Conservation (phyloP, 2,113 vertebrate genomes). For the Hypanus sabinus region DNA sequence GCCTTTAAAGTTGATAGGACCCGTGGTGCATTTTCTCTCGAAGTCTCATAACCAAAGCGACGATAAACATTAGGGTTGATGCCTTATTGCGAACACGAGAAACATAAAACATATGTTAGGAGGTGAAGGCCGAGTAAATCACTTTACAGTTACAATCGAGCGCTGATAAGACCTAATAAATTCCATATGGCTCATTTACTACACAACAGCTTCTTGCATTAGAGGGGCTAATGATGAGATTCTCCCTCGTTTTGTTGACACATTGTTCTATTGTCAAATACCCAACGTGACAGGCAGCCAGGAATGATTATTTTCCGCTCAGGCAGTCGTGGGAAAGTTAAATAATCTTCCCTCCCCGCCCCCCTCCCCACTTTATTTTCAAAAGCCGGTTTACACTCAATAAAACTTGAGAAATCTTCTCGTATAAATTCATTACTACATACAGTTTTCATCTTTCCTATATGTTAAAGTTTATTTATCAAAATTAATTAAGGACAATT, state of each 20-base stretch:
- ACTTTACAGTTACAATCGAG: conserved; percentile 97
- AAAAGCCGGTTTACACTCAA: conserved; percentile 17
- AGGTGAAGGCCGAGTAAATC: conserved; percentile 88
- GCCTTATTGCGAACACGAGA: conserved; percentile 62
- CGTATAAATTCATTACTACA: background rate
- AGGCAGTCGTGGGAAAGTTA: conserved; percentile 97
- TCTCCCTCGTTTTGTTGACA: conserved; percentile 86
- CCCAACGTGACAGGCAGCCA: conserved; percentile 70
- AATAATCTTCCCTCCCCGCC: conserved; percentile 72
- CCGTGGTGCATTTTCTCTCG: conserved; percentile 84
- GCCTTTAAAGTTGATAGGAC: conserved; percentile 93
- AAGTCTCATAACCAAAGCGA: conserved; percentile 91
- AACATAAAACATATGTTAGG: conserved; percentile 94
- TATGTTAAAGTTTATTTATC: no score
- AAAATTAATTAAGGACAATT: background rate
- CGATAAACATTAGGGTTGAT: conserved; percentile 82
- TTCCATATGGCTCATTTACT: conserved; percentile 98
- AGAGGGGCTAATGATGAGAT: conserved; percentile 70
- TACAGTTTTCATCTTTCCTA: no score
- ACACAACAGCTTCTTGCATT: conserved; percentile 89
- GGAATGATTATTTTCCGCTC: conserved; percentile 66
- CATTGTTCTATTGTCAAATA: conserved; percentile 89
- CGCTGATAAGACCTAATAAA: conserved; percentile 99
- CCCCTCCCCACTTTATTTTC: conserved; percentile 26
- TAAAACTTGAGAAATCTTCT: background rate